Conservation (phyloP, 2,797 vertebrate genomes). For the Cheirogaleus major region DNA sequence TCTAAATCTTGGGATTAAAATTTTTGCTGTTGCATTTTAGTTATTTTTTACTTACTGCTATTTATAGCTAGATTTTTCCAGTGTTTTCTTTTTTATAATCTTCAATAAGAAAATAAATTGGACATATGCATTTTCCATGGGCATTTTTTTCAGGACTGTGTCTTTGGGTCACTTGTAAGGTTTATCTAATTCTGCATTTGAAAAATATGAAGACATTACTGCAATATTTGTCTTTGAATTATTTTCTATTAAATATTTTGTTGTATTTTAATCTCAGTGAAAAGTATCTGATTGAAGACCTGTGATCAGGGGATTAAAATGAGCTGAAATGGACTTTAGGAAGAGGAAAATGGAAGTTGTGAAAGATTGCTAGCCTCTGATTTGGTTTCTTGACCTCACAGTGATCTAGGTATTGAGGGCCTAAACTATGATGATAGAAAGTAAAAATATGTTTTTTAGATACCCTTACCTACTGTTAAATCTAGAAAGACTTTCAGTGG, state of each 20-base stretch:
- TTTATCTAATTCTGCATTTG: neutral
- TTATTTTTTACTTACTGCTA: neutral
- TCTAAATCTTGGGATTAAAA: neutral
- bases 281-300: neutral
- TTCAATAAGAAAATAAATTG: constrained; percentile 27
- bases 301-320: neutral
- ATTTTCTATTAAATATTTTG: constrained; percentile 3
- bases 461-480: neutral
- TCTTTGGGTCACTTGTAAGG: neutral
- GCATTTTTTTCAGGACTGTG: neutral
- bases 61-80: constrained; percentile 11
- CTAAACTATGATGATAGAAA: neutral
- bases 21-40: constrained; percentile 12
- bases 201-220: neutral
- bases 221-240: neutral
- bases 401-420: neutral
- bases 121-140: neutral
- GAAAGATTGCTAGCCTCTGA: neutral
- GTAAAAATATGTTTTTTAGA: neutral
- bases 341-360: neutral
- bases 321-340: neutral
- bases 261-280: neutral
- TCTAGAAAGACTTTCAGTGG: neutral
- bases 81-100: neutral
- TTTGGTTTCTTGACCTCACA: neutral